These are phyloP conservation scores for Cephus nigrinus DNA, from an alignment of 2,888 invertebrate genomes.

Conservation along the genomic window DNA sequence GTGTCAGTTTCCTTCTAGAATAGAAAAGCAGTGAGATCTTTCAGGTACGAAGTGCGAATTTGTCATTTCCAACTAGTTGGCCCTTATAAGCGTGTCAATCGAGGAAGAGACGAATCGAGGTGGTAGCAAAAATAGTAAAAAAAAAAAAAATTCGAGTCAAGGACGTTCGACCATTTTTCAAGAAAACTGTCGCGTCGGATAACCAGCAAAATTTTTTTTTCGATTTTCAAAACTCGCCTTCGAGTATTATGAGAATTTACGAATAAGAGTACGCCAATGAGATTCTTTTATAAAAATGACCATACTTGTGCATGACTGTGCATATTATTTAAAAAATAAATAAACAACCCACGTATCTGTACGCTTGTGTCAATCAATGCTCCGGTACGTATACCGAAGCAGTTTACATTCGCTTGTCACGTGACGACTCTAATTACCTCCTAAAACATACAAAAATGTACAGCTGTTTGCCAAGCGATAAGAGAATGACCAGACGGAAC, in stretches of 20 bases:
- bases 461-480: not conserved
- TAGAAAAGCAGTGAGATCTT: not conserved
- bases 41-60: not conserved
- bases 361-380: not conserved
- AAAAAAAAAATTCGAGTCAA: not conserved
- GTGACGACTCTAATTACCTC: not conserved
- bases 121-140: not conserved
- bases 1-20: not conserved
- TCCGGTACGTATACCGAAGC: not conserved
- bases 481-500: not conserved
- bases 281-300: not conserved
- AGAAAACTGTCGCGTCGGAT: too few relatives aligned
- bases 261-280: not conserved
- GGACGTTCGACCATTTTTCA: not conserved
- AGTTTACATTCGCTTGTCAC: not conserved
- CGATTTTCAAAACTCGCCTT: not conserved
- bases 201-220: not conserved
- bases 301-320: not conserved
- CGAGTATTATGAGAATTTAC: not conserved
- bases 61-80: not conserved
- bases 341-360: not conserved
- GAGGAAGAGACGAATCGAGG: not conserved
- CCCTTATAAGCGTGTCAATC: not conserved
- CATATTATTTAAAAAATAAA: not conserved
- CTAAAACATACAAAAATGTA: not conserved